phyloP scores from a whole-genome alignment of 2,113 vertebrate species.

The Anolis carolinensis region DNA sequence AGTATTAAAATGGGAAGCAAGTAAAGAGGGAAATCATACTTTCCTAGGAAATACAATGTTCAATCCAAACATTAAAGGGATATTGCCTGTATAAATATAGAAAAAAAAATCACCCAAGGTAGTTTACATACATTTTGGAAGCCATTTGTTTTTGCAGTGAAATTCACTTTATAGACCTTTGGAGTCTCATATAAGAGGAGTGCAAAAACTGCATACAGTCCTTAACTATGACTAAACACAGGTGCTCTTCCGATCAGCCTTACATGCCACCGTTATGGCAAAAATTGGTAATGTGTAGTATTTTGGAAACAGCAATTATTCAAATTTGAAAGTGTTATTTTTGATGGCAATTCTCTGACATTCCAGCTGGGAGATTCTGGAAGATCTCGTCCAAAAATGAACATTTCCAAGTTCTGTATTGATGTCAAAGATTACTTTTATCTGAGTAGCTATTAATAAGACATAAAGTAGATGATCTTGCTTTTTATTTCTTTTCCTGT shows the following conservation, averaged over 20 bases:
- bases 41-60: constrained; percentile 1
- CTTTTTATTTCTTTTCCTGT: neutral
- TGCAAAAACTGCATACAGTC: neutral
- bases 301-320: too few species aligned
- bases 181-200: neutral
- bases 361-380: too few species aligned
- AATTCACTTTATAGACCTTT: neutral
- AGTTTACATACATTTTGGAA: neutral
- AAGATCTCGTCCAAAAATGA: too few species aligned
- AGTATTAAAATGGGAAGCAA: constrained; percentile 39
- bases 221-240: too few species aligned
- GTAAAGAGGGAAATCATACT: constrained; percentile 2
- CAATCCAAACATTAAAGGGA: constrained; percentile 38
- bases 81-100: neutral
- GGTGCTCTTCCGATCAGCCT: too few species aligned
- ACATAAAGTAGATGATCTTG: neutral
- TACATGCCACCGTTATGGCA: too few species aligned
- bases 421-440: neutral
- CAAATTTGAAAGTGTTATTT: too few species aligned
- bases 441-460: neutral
- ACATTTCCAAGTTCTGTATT: neutral
- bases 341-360: too few species aligned
- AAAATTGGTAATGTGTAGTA: too few species aligned
- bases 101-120: neutral
- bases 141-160: neutral